Conservation (phyloP, 2,113 vertebrate species). For the Tricholaema leucomelas region DNA sequence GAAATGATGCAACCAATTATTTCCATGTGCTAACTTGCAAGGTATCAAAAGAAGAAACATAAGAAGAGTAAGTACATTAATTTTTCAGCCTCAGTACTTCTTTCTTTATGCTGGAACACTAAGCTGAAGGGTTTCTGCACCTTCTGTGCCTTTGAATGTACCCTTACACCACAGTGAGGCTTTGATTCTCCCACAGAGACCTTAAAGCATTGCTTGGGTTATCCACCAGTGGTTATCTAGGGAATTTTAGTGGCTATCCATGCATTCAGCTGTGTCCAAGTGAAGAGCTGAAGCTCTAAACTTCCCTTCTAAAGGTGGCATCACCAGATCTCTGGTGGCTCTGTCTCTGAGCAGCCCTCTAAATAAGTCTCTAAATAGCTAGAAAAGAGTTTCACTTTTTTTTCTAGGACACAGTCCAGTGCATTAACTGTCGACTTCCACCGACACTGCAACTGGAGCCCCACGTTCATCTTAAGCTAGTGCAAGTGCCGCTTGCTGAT, state of each 20-base stretch:
- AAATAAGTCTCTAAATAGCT: background rate
- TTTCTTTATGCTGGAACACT: background rate
- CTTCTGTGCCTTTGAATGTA: background rate
- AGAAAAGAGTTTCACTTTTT: background rate
- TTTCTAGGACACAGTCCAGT: background rate
- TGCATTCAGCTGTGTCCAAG: background rate
- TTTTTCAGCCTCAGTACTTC: background rate
- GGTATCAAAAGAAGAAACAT: background rate
- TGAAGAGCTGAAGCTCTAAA: background rate
- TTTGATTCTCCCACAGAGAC: background rate
- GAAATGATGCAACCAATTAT: background rate
- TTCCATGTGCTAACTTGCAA: slow-evolving; percentile 23
- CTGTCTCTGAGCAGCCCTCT: background rate
- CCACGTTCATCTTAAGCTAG: background rate
- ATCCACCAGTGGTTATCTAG: background rate
- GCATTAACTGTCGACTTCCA: background rate
- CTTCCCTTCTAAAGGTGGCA: background rate
- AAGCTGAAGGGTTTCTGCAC: background rate
- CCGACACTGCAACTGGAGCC: background rate
- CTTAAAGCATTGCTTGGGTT: background rate
- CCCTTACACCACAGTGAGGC: background rate
- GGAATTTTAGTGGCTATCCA: background rate
- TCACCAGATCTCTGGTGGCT: background rate
- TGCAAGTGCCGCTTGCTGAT: background rate
- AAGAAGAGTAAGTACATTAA: background rate